Conservation (phyloP, 2,888 invertebrate species). For the Liposcelis brunnea region DNA sequence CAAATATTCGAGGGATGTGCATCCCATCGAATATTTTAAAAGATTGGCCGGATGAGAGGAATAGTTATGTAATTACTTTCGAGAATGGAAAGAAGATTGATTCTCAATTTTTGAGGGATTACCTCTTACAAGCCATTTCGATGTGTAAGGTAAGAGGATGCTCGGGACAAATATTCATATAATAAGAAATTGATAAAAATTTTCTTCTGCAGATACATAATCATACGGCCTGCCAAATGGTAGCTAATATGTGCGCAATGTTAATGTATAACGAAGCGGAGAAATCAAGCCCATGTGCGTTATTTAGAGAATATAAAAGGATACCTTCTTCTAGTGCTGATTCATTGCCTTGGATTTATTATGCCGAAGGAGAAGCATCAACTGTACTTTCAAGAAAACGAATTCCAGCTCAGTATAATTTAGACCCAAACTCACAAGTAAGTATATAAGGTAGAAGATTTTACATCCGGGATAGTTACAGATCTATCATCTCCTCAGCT, state of each 20-base stretch:
- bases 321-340: constrained; percentile 17
- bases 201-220: constrained; percentile 26
- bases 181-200: constrained; percentile 4
- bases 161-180: no score
- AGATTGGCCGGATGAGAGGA: constrained; percentile 23
- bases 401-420: constrained; percentile 29
- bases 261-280: constrained; percentile 34
- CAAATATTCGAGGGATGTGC: constrained; percentile 21
- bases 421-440: constrained; percentile 27
- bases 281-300: constrained; percentile 28
- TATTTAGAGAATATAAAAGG: constrained; percentile 22
- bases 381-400: constrained; percentile 26
- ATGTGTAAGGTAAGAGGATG: constrained; percentile 27
- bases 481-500: no score
- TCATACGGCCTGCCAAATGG: constrained; percentile 40
- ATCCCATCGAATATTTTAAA: constrained; percentile 21
- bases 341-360: constrained; percentile 28
- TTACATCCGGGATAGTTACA: no score
- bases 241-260: constrained; percentile 49
- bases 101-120: constrained; percentile 26
- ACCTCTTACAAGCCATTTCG: constrained; percentile 26
- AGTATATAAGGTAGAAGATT: constrained; percentile 11
- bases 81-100: constrained; percentile 21
- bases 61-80: constrained; percentile 24
- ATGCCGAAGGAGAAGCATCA: constrained; percentile 30